A percentile compares a stretch with the other conserved stretches of the same genome.
Evolutionary conservation across 2,888 invertebrate genomes (phyloP).

Genomic region (Gasteruption jaculator): DNA sequence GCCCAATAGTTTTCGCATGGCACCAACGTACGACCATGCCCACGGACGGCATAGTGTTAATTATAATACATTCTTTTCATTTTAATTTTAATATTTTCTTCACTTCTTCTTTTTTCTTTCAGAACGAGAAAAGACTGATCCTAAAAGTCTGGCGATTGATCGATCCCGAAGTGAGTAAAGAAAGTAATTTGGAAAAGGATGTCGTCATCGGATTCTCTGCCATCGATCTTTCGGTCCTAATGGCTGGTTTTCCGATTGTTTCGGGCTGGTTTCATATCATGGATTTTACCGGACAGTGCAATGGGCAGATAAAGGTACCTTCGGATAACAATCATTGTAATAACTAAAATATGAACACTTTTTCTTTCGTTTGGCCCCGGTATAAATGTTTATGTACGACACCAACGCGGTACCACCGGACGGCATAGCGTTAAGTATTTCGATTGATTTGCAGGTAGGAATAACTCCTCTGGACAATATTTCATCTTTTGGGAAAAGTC

Average conservation of each 20-base stretch:
- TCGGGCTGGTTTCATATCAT: conserved; percentile 64
- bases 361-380: too few relatives aligned
- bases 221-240: conserved; percentile 57
- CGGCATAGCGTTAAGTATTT: too few relatives aligned
- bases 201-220: conserved; percentile 60
- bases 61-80: conserved; percentile 1
- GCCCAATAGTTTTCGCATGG: too few relatives aligned
- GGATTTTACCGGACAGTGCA: conserved; percentile 56
- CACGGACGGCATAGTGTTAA: too few relatives aligned
- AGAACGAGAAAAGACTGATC: conserved; percentile 59
- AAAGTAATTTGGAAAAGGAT: conserved; percentile 57
- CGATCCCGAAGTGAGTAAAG: conserved; percentile 47
- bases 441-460: conserved; percentile 46
- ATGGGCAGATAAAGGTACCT: conserved; percentile 60
- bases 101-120: conserved; percentile 37
- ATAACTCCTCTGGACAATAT: conserved; percentile 57
- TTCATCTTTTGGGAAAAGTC: conserved; percentile 30
- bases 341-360: too few relatives aligned
- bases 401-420: too few relatives aligned
- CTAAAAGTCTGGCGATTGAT: conserved; percentile 61
- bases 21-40: too few relatives aligned
- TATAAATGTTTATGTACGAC: too few relatives aligned
- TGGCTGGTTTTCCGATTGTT: conserved; percentile 54
- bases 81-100: conserved; percentile 1
- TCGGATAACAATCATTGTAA: background rate